Percentiles rank a stretch among this genome's conserved stretches.
Evolutionary conservation across 2,113 vertebrate species (phyloP).

Genomic region (Vanacampus margaritifer): DNA sequence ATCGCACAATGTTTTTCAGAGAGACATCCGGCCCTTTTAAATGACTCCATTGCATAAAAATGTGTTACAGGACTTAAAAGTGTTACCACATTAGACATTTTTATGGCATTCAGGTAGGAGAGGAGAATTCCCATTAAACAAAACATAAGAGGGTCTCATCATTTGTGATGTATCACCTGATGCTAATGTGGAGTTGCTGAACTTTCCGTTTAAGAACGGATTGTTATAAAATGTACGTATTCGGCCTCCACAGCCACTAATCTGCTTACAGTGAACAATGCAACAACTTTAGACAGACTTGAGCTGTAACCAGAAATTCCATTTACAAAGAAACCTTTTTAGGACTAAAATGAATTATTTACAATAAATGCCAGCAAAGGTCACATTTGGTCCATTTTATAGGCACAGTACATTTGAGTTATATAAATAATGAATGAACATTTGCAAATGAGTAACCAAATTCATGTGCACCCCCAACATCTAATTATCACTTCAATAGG

Average conservation of each 20-base stretch:
- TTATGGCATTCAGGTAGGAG: background rate
- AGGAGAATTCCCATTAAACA: conserved; percentile 25
- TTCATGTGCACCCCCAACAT: background rate
- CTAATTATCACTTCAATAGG: background rate
- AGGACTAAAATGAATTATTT: background rate
- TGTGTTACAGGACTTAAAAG: background rate
- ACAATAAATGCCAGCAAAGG: conserved; percentile 4
- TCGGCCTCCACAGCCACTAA: conserved; percentile 39
- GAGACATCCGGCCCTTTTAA: background rate
- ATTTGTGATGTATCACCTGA: conserved; percentile 15
- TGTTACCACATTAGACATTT: background rate
- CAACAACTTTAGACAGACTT: conserved; percentile 27
- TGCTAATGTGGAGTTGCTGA: conserved; percentile 5
- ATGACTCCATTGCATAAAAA: background rate
- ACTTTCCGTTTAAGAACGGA: conserved; percentile 23
- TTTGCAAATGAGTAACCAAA: background rate
- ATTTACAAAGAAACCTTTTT: conserved; percentile 32
- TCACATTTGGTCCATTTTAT: background rate
- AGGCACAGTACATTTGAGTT: background rate
- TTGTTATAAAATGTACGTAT: conserved; percentile 28
- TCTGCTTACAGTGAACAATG: conserved; percentile 52
- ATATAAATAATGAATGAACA: background rate
- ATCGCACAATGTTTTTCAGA: background rate
- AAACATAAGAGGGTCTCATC: conserved; percentile 19
- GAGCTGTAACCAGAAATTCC: background rate